Percentiles rank a stretch among this genome's conserved stretches.
Conservation (phyloP, 2,797 vertebrate species). For the Cichlasoma orientale region DNA sequence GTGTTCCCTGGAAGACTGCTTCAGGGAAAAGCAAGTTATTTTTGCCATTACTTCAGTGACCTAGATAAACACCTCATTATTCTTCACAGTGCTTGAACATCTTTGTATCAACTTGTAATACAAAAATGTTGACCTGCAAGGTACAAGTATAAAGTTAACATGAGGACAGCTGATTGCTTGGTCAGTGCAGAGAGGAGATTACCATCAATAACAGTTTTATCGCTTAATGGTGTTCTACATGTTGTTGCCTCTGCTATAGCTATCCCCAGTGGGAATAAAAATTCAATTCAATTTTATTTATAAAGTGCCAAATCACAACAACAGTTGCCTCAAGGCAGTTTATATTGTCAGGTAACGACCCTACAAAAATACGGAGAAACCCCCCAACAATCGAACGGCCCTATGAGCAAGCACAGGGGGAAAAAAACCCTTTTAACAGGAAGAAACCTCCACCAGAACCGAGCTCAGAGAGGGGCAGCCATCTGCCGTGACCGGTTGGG, state of each 20-base stretch:
- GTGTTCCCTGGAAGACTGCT: slow-evolving; percentile 51
- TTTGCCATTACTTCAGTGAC: slow-evolving; percentile 50
- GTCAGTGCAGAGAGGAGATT: background rate
- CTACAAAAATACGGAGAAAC: too few species aligned
- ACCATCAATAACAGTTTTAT: background rate
- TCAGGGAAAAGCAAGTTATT: slow-evolving; percentile 53
- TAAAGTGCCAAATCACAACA: too few species aligned
- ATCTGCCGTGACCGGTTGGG: too few species aligned
- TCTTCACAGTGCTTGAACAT: background rate
- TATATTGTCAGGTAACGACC: too few species aligned
- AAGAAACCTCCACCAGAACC: too few species aligned
- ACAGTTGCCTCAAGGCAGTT: too few species aligned
- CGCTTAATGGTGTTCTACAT: background rate
- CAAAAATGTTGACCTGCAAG: slow-evolving; percentile 9
- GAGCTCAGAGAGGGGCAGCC: too few species aligned
- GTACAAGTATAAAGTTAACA: background rate
- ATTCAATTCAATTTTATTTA: too few species aligned
- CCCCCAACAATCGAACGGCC: too few species aligned
- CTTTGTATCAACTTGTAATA: slow-evolving; percentile 14
- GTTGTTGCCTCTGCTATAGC: background rate
- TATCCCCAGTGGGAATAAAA: background rate
- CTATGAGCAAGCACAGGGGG: too few species aligned
- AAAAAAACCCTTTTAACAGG: too few species aligned
- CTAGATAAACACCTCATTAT: slow-evolving; percentile 54
- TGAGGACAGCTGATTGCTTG: background rate